A percentile compares a stretch with the other conserved stretches of the same genome.
Evolutionary conservation across 2,113 vertebrate species (phyloP).

Genomic region (Synchiropus splendidus): DNA sequence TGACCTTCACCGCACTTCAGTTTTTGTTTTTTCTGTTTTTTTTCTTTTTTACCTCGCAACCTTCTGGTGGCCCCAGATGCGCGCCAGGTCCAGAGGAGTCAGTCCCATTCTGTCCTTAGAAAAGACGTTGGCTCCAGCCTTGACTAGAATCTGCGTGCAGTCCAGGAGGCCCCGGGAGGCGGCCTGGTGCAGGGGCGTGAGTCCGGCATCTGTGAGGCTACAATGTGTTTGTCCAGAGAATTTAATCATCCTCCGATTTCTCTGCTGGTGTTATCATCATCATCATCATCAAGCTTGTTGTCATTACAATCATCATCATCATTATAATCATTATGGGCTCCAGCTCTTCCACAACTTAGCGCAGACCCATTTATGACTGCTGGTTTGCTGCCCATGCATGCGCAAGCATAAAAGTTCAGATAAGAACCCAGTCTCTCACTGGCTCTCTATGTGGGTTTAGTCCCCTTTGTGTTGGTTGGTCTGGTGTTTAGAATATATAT

Average conservation of each 20-base stretch:
- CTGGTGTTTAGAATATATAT: too few relatives aligned
- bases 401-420: too few relatives aligned
- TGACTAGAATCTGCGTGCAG: conserved; percentile 36
- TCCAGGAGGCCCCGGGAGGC: conserved; percentile 49
- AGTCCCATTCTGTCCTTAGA: conserved; percentile 36
- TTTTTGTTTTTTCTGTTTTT: neutral
- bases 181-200: conserved; percentile 59
- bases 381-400: too few relatives aligned
- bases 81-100: conserved; percentile 51
- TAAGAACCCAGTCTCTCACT: too few relatives aligned
- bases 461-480: too few relatives aligned
- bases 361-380: too few relatives aligned
- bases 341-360: too few relatives aligned
- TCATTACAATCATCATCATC: conserved; percentile 3
- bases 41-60: conserved; percentile 40
- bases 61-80: conserved; percentile 38
- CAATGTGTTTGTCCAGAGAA: neutral
- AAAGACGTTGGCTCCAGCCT: conserved; percentile 44
- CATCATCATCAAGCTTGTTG: too few relatives aligned
- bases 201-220: conserved; percentile 41
- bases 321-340: conserved; percentile 7
- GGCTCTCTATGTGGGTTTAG: too few relatives aligned
- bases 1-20: neutral
- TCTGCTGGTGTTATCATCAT: conserved; percentile 1
- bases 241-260: neutral